Evolutionary conservation across 2,888 invertebrate species (phyloP), one percentile per base, ranked within the genome.

Genomic region (Ptychoptera albimana): DNA sequence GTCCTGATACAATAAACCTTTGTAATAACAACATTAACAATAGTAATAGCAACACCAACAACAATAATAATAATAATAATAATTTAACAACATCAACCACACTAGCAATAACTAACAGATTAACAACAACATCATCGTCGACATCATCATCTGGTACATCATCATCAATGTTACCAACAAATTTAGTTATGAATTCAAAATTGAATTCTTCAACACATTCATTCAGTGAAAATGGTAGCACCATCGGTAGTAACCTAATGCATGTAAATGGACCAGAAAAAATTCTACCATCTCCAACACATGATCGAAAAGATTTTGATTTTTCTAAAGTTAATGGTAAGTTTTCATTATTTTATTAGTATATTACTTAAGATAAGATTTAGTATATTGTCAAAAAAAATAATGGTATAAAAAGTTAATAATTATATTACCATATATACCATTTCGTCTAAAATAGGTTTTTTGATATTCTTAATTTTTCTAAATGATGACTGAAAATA

Each of bases 321-420:
- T 56, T 65, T 50, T 57, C 62, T 50, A 66, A 66, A 60, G 60
- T 64, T 45, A 66, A 64, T 57, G 61, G 66, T 66, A 55, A 65
- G 66, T 65, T 54, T 12, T 15, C 15, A 37, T 23, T 23, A 3
- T 7, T 7, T 23, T 23, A 23, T 5, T 23, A n/a, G n/a, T n/a
- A n/a, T n/a, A n/a, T n/a, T n/a, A n/a, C n/a, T n/a, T n/a, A n/a
- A n/a, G n/a, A n/a, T n/a, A n/a, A n/a, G n/a, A n/a, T n/a, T n/a
- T n/a, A n/a, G n/a, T n/a, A n/a, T n/a, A n/a, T n/a, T n/a, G n/a
- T n/a, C n/a, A n/a, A n/a, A n/a, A n/a, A n/a, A n/a, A n/a, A n/a
- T n/a, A n/a, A n/a, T n/a, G n/a, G n/a, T n/a, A n/a, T n/a, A n/a
- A n/a, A n/a, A n/a, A n/a, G n/a, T n/a, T n/a, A n/a, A n/a, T n/a